Evolutionary conservation across 2,113 vertebrate species (phyloP).

Genomic region (Chrysemys picta): DNA sequence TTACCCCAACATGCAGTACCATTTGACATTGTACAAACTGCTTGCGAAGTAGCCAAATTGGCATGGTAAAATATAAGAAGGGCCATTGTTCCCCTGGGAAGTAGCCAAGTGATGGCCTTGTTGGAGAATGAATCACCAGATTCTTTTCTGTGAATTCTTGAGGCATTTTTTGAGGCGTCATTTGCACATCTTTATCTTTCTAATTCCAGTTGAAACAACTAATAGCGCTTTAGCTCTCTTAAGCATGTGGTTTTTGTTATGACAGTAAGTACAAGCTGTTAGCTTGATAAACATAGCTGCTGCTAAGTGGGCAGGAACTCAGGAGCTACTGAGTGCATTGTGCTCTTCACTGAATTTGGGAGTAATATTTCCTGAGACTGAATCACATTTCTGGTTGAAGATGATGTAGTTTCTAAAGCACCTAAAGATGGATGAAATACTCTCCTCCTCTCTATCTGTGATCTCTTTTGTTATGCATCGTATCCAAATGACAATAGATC

Average conservation of each 20-base stretch:
- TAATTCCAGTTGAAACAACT: neutral
- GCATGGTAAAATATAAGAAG: neutral
- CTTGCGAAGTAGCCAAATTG: neutral
- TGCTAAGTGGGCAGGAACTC: neutral
- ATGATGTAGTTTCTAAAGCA: neutral
- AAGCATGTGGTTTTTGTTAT: neutral
- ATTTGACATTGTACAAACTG: neutral
- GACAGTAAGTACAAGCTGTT: neutral
- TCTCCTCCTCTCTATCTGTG: neutral
- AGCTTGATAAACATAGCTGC: neutral
- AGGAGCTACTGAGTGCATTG: neutral
- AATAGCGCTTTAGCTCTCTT: neutral
- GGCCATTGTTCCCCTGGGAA: neutral
- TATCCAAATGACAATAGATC: neutral
- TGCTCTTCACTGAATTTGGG: neutral
- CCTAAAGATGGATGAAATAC: neutral
- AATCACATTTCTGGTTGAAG: neutral
- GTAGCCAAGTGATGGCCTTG: neutral
- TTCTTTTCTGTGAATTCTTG: neutral
- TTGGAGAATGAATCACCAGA: neutral
- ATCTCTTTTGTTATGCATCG: neutral
- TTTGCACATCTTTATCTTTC: neutral
- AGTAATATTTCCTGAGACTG: neutral
- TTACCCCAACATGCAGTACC: neutral
- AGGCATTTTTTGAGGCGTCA: neutral